Conservation (phyloP, 2,888 invertebrate species). For the Cartodere bifasciata region DNA sequence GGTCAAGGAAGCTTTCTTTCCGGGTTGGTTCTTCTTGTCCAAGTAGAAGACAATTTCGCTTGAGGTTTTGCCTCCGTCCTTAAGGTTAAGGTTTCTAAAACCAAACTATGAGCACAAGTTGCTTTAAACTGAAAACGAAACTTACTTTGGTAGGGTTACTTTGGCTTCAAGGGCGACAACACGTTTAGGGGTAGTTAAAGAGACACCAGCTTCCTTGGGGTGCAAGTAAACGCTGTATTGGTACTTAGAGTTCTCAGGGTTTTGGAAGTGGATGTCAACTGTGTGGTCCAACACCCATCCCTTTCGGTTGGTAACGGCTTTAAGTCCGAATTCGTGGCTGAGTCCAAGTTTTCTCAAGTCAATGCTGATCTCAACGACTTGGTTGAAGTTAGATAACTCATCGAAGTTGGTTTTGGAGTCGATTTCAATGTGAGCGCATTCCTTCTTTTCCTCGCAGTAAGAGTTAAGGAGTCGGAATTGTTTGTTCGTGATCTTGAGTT, state of each 20-base stretch:
- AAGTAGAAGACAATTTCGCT: slow-evolving; percentile 52
- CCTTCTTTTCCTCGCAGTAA: slow-evolving; percentile 67
- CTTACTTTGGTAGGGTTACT: slow-evolving; percentile 16
- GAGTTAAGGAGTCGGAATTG: slow-evolving; percentile 58
- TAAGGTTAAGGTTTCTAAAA: slow-evolving; percentile 18
- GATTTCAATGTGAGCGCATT: slow-evolving; percentile 63
- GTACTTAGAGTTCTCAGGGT: slow-evolving; percentile 57
- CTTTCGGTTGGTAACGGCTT: slow-evolving; percentile 48
- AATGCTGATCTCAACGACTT: slow-evolving; percentile 50
- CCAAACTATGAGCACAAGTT: not conserved
- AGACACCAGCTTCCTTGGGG: slow-evolving; percentile 49
- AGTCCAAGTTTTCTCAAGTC: slow-evolving; percentile 64
- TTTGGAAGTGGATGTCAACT: slow-evolving; percentile 58
- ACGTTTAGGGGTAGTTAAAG: slow-evolving; percentile 54
- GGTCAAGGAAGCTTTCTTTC: slow-evolving; percentile 49
- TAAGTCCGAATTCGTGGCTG: slow-evolving; percentile 60
- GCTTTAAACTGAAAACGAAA: not conserved
- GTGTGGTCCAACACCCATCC: slow-evolving; percentile 49
- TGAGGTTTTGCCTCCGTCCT: slow-evolving; percentile 43
- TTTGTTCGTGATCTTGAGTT: slow-evolving; percentile 57
- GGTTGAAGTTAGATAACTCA: slow-evolving; percentile 42
- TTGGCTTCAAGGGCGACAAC: slow-evolving; percentile 49
- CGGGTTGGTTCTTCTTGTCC: slow-evolving; percentile 57
- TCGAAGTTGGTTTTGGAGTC: slow-evolving; percentile 42
- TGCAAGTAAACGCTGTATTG: slow-evolving; percentile 53